Base-by-base conservation (phyloP, 2,797 vertebrate genomes). In the Myripristis jacobus region DNA sequence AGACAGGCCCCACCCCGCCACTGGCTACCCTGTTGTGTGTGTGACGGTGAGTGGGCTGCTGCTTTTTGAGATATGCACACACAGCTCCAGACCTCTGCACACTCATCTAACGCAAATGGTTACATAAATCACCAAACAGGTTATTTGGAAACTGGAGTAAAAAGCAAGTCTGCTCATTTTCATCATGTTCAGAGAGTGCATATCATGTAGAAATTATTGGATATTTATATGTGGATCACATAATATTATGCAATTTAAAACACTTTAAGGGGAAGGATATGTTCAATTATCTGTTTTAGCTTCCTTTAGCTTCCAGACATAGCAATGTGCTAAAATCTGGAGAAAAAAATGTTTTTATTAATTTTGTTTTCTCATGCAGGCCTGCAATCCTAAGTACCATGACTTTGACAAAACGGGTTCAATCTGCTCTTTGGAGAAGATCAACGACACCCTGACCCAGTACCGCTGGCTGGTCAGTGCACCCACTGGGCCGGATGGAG, bases 381-480 rank as follows among this genome's bases (percentile, higher is more conserved):
- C 94, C 22, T 95, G 95, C 80, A 96, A 96, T 82, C 95, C 95
- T 1, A 96, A 95, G 84, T 95, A 94, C 87, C 92, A 93, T 19
- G 95, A 96, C 77, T 96, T 95, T 57, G 93, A 96, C 77, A 96
- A 96, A 91, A 97, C 95, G 0, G 94, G 94, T 13, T 96, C 95
- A 43, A 95, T 96, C 91, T 97, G 95, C 65, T 63, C 92, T 10
- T 79, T 73, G 25, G 95, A 96, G 90, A 93, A 94, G 84, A 95
- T 96, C 70, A 96, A 95, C n/a, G 93, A 96, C 83, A 95, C 95
- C 0, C 88, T 96, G 58, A 95, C 95, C 34, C 92, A 95, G 65
- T 96, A 95, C 86, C 92, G 93, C 80, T 96, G 95, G 95, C 81
- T 96, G 60, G 83, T 95, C 59, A 94, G 95, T 29, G 94, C 94